Conservation (phyloP, 1,140 invertebrate genomes). For the Cherax quadricarinatus region DNA sequence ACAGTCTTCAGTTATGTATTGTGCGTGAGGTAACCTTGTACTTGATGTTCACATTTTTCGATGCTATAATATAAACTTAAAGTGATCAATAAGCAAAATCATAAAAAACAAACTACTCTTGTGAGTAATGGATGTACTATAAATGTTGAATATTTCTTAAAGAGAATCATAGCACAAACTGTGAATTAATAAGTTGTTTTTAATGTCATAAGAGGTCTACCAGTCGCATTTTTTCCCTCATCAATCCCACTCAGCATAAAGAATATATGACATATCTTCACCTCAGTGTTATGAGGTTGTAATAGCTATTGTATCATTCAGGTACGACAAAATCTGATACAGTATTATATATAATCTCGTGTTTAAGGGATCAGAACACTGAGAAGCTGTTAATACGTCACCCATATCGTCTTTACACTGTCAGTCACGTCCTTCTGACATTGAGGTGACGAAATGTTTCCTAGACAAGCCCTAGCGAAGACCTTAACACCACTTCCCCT, state of each 20-base stretch:
- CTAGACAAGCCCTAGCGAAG: neutral
- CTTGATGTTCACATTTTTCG: constrained; percentile 38
- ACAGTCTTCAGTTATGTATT: constrained; percentile 28
- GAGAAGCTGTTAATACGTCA: neutral
- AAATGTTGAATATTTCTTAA: constrained; percentile 5
- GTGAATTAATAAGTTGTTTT: neutral
- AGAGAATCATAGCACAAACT: neutral
- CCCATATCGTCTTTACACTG: neutral
- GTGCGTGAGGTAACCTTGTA: constrained; percentile 32
- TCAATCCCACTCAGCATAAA: constrained; percentile 12
- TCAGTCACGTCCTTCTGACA: neutral
- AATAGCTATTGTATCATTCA: too few relatives aligned
- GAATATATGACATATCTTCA: too few relatives aligned
- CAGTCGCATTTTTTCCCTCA: constrained; percentile 22
- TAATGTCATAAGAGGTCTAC: neutral
- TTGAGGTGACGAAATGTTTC: too few relatives aligned
- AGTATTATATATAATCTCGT: too few relatives aligned
- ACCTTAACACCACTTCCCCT: neutral
- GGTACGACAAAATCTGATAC: too few relatives aligned
- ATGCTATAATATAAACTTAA: neutral
- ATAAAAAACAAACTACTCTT: neutral
- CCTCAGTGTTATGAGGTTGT: too few relatives aligned
- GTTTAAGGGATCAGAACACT: too few relatives aligned
- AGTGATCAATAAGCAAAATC: neutral
- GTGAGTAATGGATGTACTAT: neutral